Evolutionary conservation across 2,113 vertebrate genomes (phyloP).

Genomic region (Apteryx owenii): DNA sequence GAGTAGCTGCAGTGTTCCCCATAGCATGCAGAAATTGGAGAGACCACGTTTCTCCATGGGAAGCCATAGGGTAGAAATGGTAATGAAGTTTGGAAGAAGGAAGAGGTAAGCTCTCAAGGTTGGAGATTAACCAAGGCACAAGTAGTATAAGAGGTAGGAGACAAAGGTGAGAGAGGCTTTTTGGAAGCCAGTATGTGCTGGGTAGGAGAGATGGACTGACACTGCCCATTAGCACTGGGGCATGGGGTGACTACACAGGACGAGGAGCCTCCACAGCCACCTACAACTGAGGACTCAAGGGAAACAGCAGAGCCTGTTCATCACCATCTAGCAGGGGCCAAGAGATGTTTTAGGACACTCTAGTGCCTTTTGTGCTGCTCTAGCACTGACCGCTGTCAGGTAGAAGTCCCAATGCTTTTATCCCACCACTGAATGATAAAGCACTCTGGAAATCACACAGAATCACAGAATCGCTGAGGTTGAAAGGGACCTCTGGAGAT

Average conservation of each 20-base stretch:
- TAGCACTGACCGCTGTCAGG: background rate
- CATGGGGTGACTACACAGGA: background rate
- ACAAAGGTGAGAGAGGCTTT: background rate
- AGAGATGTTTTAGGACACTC: background rate
- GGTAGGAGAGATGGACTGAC: background rate
- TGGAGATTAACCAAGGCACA: background rate
- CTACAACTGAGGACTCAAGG: background rate
- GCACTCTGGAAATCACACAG: background rate
- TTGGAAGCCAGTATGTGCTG: background rate
- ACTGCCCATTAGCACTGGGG: rapidly evolving
- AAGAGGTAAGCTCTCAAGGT: background rate
- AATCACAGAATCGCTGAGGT: too few species aligned
- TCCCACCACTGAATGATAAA: background rate
- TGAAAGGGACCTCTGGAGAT: too few species aligned
- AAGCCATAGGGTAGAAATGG: background rate
- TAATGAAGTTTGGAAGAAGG: background rate
- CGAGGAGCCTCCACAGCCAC: background rate
- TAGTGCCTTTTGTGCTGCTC: background rate
- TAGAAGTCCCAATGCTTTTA: rapidly evolving
- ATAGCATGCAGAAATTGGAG: background rate
- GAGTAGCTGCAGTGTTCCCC: background rate
- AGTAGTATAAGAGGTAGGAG: background rate
- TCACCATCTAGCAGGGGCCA: background rate
- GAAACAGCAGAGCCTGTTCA: background rate
- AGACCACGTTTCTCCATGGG: rapidly evolving